Base-by-base conservation (phyloP, 64 coral and sea anemone species). In the Actinia equina region DNA sequence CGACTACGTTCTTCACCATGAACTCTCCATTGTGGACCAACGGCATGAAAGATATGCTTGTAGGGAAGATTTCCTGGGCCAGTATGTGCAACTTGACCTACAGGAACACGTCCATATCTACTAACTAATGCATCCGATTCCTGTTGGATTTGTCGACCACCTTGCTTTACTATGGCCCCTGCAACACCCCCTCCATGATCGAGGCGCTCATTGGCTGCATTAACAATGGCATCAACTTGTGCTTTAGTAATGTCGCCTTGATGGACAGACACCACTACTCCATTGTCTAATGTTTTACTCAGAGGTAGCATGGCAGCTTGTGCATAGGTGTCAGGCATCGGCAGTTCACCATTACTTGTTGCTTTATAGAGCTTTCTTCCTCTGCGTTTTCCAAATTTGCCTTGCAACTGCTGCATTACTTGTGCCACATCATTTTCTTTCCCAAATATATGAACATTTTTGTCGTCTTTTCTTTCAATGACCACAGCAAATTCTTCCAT, bases 191-290 rank as follows among this genome's bases (percentile, higher is more conserved):
- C 86, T 59, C 46, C 86, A 9, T 84, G 59, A 0, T 7, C 16
- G 23, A 95, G 86, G 0, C 23, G 3, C 17, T 91, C 89, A 67
- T 91, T 91, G 1, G 89, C 76, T 53, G 89, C 80, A 83, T 91
- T 95, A 16, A 91, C 93, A 43, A 95, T 91, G 26, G 79, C 89
- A 52, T 88, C 93, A 3, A 86, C 93, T 3, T 0, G 13, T 71
- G 85, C 44, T 27, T 91, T 9, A 6, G 93, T 95, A 0, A 95
- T 51, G 27, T 95, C 93, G 17, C 86, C 89, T 19, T 92, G 86
- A 27, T 71, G 85, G 9, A 95, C 60, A 3, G 86, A 85, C 0
- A 95, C 9, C 0, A 3, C 56, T 0, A 88, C 52, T 6, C 70
- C 86, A 30, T 93, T 88, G 0, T 51, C 82, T n/a, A 93, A 42